phyloP scores from a whole-genome alignment of 1,140 invertebrate genomes.

The Himalopsyche phryganea region DNA sequence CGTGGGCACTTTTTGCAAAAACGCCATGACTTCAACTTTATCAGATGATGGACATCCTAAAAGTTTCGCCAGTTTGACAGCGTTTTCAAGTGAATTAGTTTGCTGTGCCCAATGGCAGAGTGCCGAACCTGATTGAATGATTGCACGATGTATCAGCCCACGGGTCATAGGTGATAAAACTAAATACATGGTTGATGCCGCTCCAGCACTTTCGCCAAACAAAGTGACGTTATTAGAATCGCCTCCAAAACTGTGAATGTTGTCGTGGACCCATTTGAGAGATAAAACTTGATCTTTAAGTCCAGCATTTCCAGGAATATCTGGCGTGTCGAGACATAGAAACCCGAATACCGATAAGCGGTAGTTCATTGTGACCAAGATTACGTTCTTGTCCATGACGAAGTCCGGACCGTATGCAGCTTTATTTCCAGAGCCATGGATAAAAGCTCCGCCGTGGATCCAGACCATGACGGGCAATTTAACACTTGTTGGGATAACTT shows the following conservation, averaged over 20 bases:
- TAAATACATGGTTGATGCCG: slow-evolving; percentile 43
- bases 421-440: slow-evolving; percentile 44
- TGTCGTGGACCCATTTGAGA: slow-evolving; percentile 39
- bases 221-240: slow-evolving; percentile 56
- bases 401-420: slow-evolving; percentile 42
- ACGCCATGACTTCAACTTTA: slow-evolving; percentile 9
- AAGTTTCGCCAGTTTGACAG: slow-evolving; percentile 10
- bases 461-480: slow-evolving; percentile 49
- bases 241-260: slow-evolving; percentile 62
- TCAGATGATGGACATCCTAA: slow-evolving; percentile 10
- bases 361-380: slow-evolving; percentile 75
- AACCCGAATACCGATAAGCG: slow-evolving; percentile 73
- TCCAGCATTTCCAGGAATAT: slow-evolving; percentile 44
- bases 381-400: slow-evolving; percentile 57
- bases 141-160: slow-evolving; percentile 58
- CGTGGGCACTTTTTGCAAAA: slow-evolving; percentile 15
- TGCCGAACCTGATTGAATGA: slow-evolving; percentile 56
- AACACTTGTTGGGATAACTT: background rate
- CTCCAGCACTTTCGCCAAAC: slow-evolving; percentile 55
- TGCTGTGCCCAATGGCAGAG: slow-evolving; percentile 41
- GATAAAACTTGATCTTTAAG: slow-evolving; percentile 31
- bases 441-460: slow-evolving; percentile 61
- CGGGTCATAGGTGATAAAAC: slow-evolving; percentile 38
- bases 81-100: slow-evolving; percentile 10
- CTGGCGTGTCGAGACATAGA: slow-evolving; percentile 57